phyloP scores from a whole-genome alignment of 2,888 invertebrate species.

The Cenopis cana region DNA sequence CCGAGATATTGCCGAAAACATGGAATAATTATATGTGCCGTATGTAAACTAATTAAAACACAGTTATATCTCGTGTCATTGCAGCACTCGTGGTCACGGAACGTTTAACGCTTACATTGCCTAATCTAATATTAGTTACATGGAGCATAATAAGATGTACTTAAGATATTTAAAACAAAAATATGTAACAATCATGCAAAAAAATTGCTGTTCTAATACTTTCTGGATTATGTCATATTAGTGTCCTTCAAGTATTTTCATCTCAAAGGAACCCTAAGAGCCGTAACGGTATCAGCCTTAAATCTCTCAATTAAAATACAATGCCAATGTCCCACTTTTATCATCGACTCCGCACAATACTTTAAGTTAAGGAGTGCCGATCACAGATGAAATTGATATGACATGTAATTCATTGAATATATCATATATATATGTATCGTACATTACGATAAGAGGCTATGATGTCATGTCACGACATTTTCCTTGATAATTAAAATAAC shows the following conservation, averaged over 20 bases:
- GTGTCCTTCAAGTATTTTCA: neutral
- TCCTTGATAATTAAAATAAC: conserved; percentile 20
- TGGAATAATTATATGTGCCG: too few relatives aligned
- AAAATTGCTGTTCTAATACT: neutral
- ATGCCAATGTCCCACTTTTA: conserved; percentile 29
- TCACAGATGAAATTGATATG: neutral
- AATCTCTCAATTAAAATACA: conserved; percentile 27
- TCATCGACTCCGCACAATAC: neutral
- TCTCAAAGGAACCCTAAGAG: conserved; percentile 5
- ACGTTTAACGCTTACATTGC: too few relatives aligned
- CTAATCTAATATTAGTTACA: too few relatives aligned
- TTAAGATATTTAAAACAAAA: neutral
- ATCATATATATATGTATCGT: too few relatives aligned
- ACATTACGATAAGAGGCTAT: conserved; percentile 9
- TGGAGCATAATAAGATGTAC: neutral
- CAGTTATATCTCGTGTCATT: neutral
- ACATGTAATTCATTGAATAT: neutral
- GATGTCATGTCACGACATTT: conserved; percentile 20
- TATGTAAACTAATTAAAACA: too few relatives aligned
- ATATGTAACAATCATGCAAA: neutral
- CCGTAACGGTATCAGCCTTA: conserved; percentile 26
- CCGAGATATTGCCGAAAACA: too few relatives aligned
- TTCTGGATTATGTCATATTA: neutral
- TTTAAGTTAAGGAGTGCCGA: neutral
- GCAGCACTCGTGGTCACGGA: neutral